Conservation (phyloP, 2,888 invertebrate species). For the Helleia helle region DNA sequence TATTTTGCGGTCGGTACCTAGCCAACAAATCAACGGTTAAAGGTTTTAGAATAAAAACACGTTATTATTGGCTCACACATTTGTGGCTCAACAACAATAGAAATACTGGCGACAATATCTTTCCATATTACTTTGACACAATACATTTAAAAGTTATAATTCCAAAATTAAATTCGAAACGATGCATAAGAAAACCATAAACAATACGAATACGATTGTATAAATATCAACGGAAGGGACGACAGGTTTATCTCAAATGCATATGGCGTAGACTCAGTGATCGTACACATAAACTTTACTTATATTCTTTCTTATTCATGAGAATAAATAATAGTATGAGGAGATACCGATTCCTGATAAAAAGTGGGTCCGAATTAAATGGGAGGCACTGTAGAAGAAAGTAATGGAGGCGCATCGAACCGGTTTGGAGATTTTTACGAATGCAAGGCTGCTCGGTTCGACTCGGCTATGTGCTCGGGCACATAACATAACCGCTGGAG, state of each 20-base stretch:
- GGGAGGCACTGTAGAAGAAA: conserved; percentile 72
- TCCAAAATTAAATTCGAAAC: too few species aligned
- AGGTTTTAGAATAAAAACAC: conserved; percentile 35
- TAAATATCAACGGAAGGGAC: conserved; percentile 27
- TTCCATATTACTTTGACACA: too few species aligned
- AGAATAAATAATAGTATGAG: conserved; percentile 75
- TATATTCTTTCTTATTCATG: conserved; percentile 70
- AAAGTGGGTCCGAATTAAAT: conserved; percentile 73
- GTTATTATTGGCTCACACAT: background rate
- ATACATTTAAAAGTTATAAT: too few species aligned
- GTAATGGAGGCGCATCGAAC: conserved; percentile 72
- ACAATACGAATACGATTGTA: background rate
- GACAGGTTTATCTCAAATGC: conserved; percentile 54
- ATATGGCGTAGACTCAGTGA: conserved; percentile 64
- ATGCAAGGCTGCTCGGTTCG: conserved; percentile 66
- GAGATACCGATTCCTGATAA: conserved; percentile 74
- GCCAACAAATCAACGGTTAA: conserved; percentile 32
- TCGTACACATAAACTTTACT: conserved; percentile 66
- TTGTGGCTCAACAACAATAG: background rate
- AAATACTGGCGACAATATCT: background rate
- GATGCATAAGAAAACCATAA: background rate
- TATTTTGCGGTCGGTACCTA: conserved; percentile 53
- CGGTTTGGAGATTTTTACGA: conserved; percentile 74
- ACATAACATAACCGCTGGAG: conserved; percentile 62
- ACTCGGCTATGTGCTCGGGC: conserved; percentile 55